Conservation (phyloP, 2,797 vertebrate genomes). For the Eulemur coronatus region DNA sequence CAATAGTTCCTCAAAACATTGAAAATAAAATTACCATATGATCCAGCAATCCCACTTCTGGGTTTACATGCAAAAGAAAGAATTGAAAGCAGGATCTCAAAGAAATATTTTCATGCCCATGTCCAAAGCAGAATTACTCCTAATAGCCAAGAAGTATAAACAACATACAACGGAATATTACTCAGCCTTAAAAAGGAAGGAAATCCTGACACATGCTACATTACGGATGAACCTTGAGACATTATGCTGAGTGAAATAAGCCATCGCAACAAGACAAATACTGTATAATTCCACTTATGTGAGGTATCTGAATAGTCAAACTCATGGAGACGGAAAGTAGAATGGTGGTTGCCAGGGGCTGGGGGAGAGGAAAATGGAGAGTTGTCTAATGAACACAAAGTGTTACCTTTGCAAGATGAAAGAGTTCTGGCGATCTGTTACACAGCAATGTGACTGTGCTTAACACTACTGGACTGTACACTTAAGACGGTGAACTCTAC, state of each 20-base stretch:
- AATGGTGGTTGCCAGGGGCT: neutral
- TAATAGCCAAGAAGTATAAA: neutral
- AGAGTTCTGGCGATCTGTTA: neutral
- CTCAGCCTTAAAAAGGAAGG: neutral
- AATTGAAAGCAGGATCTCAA: neutral
- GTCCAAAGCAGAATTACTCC: neutral
- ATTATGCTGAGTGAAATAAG: neutral
- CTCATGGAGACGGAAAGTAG: neutral
- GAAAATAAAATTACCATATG: neutral
- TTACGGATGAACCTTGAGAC: neutral
- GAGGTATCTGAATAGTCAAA: neutral
- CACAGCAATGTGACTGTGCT: neutral
- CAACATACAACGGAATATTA: neutral
- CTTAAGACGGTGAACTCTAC: neutral
- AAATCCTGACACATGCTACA: neutral
- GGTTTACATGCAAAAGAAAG: neutral
- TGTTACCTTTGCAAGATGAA: conserved; percentile 2
- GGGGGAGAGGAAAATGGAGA: neutral
- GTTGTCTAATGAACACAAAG: neutral
- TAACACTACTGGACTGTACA: neutral
- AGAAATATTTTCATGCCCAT: neutral
- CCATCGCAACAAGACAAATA: neutral
- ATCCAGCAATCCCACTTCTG: neutral
- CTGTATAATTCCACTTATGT: neutral
- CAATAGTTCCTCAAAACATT: neutral